A percentile compares a stretch with the other conserved stretches of the same genome.
These are phyloP conservation scores for Venusia cambrica DNA, from an alignment of 2,888 invertebrate genomes.

Conservation along the genomic window DNA sequence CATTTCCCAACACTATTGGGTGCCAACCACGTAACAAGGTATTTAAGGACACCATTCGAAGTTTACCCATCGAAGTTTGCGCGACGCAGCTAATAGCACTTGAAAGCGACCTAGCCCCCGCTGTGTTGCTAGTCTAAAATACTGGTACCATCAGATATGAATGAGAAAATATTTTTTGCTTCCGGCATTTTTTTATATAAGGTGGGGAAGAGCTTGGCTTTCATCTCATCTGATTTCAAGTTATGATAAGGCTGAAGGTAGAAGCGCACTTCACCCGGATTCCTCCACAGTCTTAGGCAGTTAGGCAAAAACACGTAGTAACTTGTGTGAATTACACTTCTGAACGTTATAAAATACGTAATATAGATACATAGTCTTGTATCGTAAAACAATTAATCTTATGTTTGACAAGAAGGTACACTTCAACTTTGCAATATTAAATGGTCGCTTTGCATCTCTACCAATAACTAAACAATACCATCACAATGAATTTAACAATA, in stretches of 20 bases:
- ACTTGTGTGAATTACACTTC: constrained; percentile 5
- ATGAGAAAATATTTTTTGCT: too few species aligned
- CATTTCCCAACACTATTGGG: constrained; percentile 7
- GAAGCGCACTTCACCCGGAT: too few species aligned
- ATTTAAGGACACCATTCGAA: constrained; percentile 56
- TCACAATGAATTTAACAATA: too few species aligned
- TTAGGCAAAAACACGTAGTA: constrained; percentile 1
- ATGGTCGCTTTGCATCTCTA: too few species aligned
- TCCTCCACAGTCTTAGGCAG: too few species aligned
- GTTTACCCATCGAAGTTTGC: constrained; percentile 72
- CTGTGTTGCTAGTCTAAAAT: constrained; percentile 28
- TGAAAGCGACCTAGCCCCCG: constrained; percentile 47
- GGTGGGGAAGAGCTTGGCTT: too few species aligned
- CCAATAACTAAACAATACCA: too few species aligned
- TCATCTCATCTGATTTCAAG: too few species aligned
- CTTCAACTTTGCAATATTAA: constrained; percentile 17
- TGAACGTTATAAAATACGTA: constrained; percentile 3
- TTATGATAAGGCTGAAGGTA: too few species aligned
- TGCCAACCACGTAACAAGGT: constrained; percentile 38
- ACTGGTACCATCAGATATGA: too few species aligned
- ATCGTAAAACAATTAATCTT: constrained; percentile 25
- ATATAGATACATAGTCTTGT: constrained; percentile 9
- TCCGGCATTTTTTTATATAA: too few species aligned
- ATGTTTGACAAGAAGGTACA: constrained; percentile 22
- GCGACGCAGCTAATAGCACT: constrained; percentile 51